Evolutionary conservation across 1,140 invertebrate genomes (phyloP).

Genomic region (Rhyacophila brunnea): DNA sequence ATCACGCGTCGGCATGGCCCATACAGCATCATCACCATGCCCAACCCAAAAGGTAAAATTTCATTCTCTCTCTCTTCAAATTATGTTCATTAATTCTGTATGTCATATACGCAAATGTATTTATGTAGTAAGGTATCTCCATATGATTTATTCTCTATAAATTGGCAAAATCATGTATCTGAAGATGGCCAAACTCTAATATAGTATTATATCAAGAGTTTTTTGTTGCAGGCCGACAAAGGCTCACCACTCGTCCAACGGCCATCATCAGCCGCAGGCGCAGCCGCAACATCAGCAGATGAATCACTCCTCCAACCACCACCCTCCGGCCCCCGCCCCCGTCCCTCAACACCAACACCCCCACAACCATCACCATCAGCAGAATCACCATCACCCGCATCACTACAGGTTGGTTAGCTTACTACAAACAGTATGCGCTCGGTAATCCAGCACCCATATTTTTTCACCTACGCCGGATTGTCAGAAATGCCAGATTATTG

Average conservation of each 20-base stretch:
- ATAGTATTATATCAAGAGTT: too few relatives aligned
- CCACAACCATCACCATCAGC: slow-evolving; percentile 39
- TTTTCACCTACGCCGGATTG: too few relatives aligned
- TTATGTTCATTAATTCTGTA: too few relatives aligned
- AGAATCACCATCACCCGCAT: slow-evolving; percentile 33
- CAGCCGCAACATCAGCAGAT: slow-evolving; percentile 14
- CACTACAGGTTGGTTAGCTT: slow-evolving; percentile 51
- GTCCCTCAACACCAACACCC: slow-evolving; percentile 24
- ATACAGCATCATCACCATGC: slow-evolving; percentile 52
- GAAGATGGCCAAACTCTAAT: too few relatives aligned
- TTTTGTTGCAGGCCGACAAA: slow-evolving; percentile 30
- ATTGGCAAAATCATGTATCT: too few relatives aligned
- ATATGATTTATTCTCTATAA: too few relatives aligned
- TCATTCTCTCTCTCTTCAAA: too few relatives aligned
- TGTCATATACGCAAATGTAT: too few relatives aligned
- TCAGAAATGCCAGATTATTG: too few relatives aligned
- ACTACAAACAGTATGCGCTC: too few relatives aligned
- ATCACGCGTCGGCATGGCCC: slow-evolving; percentile 54
- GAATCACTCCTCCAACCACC: slow-evolving; percentile 38
- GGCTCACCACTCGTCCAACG: slow-evolving; percentile 24
- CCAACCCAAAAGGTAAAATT: slow-evolving; percentile 27
- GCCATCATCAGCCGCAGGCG: slow-evolving; percentile 43
- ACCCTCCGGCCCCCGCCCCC: slow-evolving; percentile 21
- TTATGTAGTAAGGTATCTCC: too few relatives aligned
- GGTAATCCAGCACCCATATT: too few relatives aligned